Evolutionary conservation across 1,140 invertebrate genomes (phyloP).

Genomic region (Neuroterus valhalla): DNA sequence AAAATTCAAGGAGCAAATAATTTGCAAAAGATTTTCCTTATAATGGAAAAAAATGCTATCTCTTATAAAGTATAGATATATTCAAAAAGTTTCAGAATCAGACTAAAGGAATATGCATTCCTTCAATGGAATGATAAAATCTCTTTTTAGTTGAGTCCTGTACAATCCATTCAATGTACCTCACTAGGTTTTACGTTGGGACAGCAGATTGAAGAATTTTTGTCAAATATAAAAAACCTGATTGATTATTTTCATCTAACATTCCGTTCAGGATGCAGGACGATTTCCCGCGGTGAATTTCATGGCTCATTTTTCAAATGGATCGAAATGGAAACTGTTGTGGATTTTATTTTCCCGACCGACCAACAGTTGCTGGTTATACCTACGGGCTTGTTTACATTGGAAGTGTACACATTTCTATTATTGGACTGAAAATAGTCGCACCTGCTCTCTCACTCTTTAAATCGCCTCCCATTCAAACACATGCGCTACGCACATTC

Average conservation of each 20-base stretch:
- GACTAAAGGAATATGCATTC: no score
- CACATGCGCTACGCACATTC: background rate
- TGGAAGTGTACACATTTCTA: conserved; percentile 33
- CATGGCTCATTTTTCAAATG: conserved; percentile 7
- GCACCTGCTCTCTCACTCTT: conserved; percentile 32
- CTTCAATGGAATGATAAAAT: no score
- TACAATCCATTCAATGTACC: no score
- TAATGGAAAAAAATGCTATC: no score
- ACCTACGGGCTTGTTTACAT: conserved; percentile 45
- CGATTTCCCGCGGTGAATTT: background rate
- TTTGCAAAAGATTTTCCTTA: no score
- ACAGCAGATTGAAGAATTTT: no score
- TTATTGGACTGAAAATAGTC: conserved; percentile 49
- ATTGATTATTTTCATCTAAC: background rate
- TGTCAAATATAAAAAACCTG: background rate
- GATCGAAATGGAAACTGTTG: conserved; percentile 11
- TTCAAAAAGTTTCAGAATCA: no score
- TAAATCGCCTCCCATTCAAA: background rate
- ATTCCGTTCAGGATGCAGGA: background rate
- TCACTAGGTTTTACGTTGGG: no score
- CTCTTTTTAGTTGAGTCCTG: no score
- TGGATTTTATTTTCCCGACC: background rate
- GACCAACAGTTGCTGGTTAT: conserved; percentile 45
- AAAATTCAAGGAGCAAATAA: no score
- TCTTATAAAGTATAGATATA: no score